Base-by-base conservation (phyloP, 2,888 invertebrate species). In the Leptinotarsa juncta region DNA sequence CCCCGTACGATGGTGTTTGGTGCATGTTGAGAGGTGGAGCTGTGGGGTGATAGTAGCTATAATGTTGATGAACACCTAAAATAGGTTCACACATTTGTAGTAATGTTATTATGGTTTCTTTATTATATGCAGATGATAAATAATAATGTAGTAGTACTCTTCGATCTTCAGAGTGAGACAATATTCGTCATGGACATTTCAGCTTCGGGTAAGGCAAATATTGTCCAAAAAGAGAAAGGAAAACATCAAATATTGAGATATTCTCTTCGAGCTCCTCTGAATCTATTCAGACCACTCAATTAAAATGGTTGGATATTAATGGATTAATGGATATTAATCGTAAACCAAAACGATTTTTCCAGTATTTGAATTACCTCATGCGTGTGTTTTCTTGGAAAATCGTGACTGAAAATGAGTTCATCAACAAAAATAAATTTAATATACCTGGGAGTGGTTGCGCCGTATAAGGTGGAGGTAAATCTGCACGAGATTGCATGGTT, bases 381-480 rank as follows among this genome's bases (percentile, higher is more conserved):
- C 7, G 1, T 32, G 32, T 7, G 16, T 60, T 67, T 76, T n/a
- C 60, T 23, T 14, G 18, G 10, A 66, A 66, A 48, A 66, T 48
- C 3, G 3, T 20, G 18, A 50, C 20, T 3, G 3, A 4, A 20
- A n/a, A 55, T 53, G 15, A 68, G 23, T 3, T 68, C n/a, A 42
- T 69, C 42, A 32, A 23, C 12, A 62, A 16, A n/a, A 62, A 62
- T 62, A 62, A 32, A 32, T 32, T 16, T 7, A n/a, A 2, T 42
- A 26, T 55, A 76, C 74, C 74, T 75, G 76, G 74, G 50, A 71
- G 65, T 53, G 75, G 75, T 48, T 74, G 70, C n/a, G 62, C 71
- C 49, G 76, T 75, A 55, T 81, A 81, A 10, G 80, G 81, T 12
- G 81, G 81, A 20, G 81, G 81, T 48, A 77, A 73, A 42, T 80